Base-by-base conservation (phyloP, 92 coral and sea anemone genomes). In the Zoanthus sociatus region DNA sequence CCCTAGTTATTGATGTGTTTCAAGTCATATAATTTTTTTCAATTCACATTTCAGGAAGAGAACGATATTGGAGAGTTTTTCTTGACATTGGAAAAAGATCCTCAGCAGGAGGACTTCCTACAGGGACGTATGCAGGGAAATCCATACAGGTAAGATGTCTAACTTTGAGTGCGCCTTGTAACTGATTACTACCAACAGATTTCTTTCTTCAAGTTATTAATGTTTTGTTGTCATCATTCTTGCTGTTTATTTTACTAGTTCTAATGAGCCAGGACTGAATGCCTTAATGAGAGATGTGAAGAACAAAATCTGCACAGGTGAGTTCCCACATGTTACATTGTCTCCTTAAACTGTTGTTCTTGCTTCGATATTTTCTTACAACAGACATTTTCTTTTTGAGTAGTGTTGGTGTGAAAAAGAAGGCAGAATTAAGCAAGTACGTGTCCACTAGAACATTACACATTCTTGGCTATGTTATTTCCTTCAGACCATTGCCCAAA, bases 121-220 rank as follows among this genome's bases (percentile, higher is more conserved):
- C 99, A 97, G 73, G 99, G 99, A 67, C 95, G 99, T 12, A 97
- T 97, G 99, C 98, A 95, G 79, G 99, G 99, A 71, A 97, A 97
- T 71, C 99, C 99, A 0, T 97, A 97, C 92, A 94, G 96, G 99
- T 95, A 26, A 8, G 69, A n/a, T 16, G 45, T 32, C 17, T 26
- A 26, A 26, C 26, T 4, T 66, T 66, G 8, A 7, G 9, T 66
- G 18, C 7, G 9, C 9, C 18, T 4, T 7, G 33, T 17, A 66
- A 26, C 7, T n/a, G 18, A 21, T 63, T 26, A 26, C 26, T 26
- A 26, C 55, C 55, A 50, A 7, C 55, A 50, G 17, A 20, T 69
- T 9, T 69, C 9, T 7, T 26, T 32, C 17, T 69, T 9, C 42
- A 30, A 32, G 9, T 30, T 30, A 21, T 69, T 10, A 30, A 30